Conservation (phyloP, 2,888 invertebrate genomes). For the Heteromurus nitidus region DNA sequence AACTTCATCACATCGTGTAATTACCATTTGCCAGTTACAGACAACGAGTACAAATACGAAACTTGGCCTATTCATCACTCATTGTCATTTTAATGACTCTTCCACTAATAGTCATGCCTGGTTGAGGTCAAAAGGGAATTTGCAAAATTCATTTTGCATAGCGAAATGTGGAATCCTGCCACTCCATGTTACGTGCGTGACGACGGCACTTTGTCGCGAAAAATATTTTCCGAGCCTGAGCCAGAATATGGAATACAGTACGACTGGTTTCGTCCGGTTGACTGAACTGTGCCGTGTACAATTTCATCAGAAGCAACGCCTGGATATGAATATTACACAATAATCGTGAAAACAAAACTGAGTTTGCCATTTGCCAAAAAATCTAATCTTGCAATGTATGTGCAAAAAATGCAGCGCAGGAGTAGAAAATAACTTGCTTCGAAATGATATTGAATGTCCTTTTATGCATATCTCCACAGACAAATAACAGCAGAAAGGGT, state of each 20-base stretch:
- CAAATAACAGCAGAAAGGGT: no score
- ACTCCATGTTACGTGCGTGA: not conserved
- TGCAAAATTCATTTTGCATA: not conserved
- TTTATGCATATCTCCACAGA: not conserved
- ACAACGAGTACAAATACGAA: conserved; percentile 26
- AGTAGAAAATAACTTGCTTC: no score
- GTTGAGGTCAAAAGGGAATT: not conserved
- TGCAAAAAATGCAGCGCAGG: not conserved
- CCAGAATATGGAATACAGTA: not conserved
- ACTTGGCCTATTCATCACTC: conserved; percentile 37
- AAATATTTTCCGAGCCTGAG: not conserved
- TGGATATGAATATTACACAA: not conserved
- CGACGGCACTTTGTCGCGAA: not conserved
- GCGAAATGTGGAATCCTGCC: no score
- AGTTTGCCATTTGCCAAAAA: no score
- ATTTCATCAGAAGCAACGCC: not conserved
- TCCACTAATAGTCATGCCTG: not conserved
- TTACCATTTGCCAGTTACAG: conserved; percentile 14
- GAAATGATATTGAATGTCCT: conserved; percentile 10
- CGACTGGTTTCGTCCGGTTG: not conserved
- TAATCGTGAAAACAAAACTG: no score
- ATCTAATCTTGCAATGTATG: no score
- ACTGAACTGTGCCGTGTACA: not conserved
- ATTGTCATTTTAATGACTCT: conserved; percentile 16
- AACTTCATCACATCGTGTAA: conserved; percentile 25